Conservation (phyloP, 2,113 vertebrate genomes). For the Malaclemys terrapin region DNA sequence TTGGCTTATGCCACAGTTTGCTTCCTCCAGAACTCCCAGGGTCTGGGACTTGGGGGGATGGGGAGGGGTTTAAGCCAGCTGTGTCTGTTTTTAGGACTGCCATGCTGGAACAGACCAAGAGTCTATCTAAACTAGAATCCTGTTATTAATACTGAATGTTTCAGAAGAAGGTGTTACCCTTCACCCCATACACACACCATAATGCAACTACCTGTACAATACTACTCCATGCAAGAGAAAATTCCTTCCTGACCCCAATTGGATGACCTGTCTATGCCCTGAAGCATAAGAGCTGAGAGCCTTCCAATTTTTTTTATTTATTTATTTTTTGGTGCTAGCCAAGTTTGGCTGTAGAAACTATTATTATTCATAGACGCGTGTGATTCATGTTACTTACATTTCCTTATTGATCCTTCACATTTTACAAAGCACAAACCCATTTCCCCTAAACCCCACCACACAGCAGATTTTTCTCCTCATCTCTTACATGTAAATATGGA, state of each 20-base stretch:
- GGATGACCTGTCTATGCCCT: neutral
- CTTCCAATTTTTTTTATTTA: neutral
- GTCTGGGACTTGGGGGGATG: conserved; percentile 2
- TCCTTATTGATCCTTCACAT: neutral
- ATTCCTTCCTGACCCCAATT: neutral
- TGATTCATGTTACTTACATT: neutral
- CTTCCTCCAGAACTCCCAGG: conserved; percentile 16
- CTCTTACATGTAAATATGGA: neutral
- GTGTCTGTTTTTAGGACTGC: conserved; percentile 52
- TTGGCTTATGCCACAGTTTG: conserved; percentile 25
- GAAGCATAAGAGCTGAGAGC: neutral
- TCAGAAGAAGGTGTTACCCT: conserved; percentile 10
- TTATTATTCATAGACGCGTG: neutral
- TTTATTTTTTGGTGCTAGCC: neutral
- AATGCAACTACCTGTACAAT: neutral
- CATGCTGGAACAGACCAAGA: neutral
- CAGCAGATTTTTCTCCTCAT: neutral
- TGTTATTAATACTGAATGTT: conserved; percentile 38
- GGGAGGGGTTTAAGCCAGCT: conserved; percentile 1
- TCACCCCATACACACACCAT: neutral
- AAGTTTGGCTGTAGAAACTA: neutral
- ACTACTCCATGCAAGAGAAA: neutral
- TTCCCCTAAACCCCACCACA: neutral
- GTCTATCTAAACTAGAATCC: fast-evolving
- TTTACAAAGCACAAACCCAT: neutral